A percentile compares a stretch with the other conserved stretches of the same genome.
Evolutionary conservation across 2,888 invertebrate species (phyloP).

Genomic region (Trachelus troglodyta): DNA sequence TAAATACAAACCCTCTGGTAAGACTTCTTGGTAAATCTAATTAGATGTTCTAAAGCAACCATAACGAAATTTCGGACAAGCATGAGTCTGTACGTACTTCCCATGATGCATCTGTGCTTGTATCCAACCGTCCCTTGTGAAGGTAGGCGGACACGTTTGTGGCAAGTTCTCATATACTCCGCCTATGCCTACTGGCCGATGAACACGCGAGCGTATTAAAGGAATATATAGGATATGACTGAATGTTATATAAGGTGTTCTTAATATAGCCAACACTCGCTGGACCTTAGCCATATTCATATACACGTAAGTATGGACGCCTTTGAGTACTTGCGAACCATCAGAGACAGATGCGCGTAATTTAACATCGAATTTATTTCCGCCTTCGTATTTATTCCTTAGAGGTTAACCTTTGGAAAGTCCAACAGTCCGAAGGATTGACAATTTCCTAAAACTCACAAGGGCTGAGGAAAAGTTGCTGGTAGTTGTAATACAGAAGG

Average conservation of each 20-base stretch:
- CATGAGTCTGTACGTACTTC: not conserved
- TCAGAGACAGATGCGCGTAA: conserved; percentile 19
- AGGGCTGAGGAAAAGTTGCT: not conserved
- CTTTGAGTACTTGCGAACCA: not conserved
- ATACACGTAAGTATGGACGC: conserved; percentile 27
- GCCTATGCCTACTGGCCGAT: not conserved
- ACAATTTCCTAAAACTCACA: not conserved
- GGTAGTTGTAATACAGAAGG: not conserved
- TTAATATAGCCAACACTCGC: conserved; percentile 55
- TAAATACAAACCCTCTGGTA: not conserved
- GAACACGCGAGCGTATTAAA: conserved; percentile 1
- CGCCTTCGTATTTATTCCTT: conserved; percentile 8
- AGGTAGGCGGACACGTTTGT: conserved; percentile 5
- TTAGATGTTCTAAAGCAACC: conserved; percentile 27
- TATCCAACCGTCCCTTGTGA: not conserved
- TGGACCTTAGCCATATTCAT: conserved; percentile 54
- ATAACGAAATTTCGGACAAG: not conserved
- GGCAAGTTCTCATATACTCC: not conserved
- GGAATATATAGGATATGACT: conserved; percentile 35
- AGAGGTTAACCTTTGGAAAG: not conserved
- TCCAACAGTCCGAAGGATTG: not conserved
- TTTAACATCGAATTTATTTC: conserved; percentile 25
- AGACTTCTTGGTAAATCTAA: conserved; percentile 42
- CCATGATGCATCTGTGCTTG: not conserved
- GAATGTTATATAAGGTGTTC: conserved; percentile 51